Percentiles rank a stretch among this genome's conserved stretches.
phyloP scores from a whole-genome alignment of 2,113 vertebrate genomes.

The Patagioenas fasciata region DNA sequence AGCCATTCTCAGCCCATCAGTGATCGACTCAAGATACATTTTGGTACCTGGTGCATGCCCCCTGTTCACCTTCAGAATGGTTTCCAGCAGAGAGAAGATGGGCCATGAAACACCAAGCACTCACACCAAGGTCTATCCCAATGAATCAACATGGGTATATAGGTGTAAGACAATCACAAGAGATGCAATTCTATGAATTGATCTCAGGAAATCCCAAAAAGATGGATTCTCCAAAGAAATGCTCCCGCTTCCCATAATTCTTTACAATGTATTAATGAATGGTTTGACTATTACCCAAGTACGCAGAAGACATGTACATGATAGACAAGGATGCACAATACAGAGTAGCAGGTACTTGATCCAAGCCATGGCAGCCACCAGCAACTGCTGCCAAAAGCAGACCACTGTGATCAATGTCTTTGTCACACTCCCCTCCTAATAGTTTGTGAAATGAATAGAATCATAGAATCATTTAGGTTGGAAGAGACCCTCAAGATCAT shows the following conservation, averaged over 20 bases:
- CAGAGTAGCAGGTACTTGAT: not conserved
- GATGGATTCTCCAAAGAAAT: not conserved
- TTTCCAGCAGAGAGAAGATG: not conserved
- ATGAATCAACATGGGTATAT: not conserved
- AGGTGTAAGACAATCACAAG: not conserved
- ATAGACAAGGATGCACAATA: not conserved
- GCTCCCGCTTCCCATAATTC: not conserved
- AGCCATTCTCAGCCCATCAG: not conserved
- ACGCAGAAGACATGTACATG: not conserved
- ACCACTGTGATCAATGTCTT: not conserved
- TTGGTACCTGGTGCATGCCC: fast-evolving
- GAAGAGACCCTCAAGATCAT: too few species aligned
- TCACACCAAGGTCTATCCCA: not conserved
- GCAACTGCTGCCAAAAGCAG: not conserved
- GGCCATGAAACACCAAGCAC: not conserved
- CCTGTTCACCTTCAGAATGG: not conserved
- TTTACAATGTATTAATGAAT: not conserved
- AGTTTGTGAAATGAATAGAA: not conserved
- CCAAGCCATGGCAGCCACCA: not conserved
- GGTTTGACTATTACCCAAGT: not conserved
- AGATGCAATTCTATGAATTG: not conserved
- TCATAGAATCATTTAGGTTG: too few species aligned
- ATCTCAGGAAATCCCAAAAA: not conserved
- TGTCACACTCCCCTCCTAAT: not conserved
- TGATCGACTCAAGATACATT: fast-evolving